These are phyloP conservation scores for mouse (Mus musculus) DNA, from an alignment of 2,113 vertebrate species.

Conservation along the genomic window GRCm39 chr11:25897001-25897500, in stretches of 20 bases:
- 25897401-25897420: neutral
- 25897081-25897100: neutral
- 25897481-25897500: neutral
- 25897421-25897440: conserved; percentile 18
- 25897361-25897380: conserved; percentile 35
- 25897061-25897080: neutral
- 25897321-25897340: neutral
- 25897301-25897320: conserved; percentile 1
- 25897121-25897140: neutral
- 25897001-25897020: neutral
- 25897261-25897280: conserved; percentile 18
- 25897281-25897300: conserved; percentile 8
- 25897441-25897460: conserved; percentile 11
- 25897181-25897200: conserved; percentile 24
- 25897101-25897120: neutral
- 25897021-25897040: neutral
- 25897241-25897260: neutral
- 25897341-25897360: conserved; percentile 9
- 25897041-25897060: neutral
- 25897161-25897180: neutral
- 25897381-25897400: neutral
- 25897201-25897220: neutral
- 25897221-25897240: neutral
- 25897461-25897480: conserved; percentile 11
- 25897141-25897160: too few relatives aligned